Percentiles rank a stretch among this genome's conserved stretches.
phyloP scores from a whole-genome alignment of 1,140 invertebrate genomes.

The Druon quercuslanigerum region DNA sequence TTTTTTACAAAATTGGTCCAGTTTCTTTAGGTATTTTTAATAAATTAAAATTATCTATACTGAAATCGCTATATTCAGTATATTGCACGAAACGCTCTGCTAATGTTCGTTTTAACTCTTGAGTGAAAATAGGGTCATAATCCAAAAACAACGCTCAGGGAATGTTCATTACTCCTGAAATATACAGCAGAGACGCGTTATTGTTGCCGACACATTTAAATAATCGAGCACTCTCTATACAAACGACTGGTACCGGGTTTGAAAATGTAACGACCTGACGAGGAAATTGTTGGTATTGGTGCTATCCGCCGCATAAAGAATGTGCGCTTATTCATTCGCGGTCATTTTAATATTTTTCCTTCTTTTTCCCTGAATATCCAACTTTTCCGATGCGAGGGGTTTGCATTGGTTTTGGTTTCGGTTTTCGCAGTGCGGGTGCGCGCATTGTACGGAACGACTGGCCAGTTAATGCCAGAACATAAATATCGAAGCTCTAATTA shows the following conservation, averaged over 20 bases:
- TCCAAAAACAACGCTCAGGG: not conserved
- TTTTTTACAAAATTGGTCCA: too few relatives aligned
- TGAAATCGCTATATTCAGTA: too few relatives aligned
- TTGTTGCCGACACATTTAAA: conserved; percentile 13
- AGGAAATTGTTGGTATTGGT: conserved; percentile 41
- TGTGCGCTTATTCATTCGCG: not conserved
- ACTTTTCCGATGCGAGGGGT: conserved; percentile 29
- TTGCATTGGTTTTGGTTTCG: conserved; percentile 24
- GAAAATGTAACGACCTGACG: conserved; percentile 44
- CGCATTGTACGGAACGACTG: conserved; percentile 36
- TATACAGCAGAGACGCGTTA: not conserved
- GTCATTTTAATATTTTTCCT: not conserved
- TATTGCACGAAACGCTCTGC: too few relatives aligned
- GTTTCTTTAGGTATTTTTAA: too few relatives aligned
- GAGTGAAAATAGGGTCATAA: not conserved
- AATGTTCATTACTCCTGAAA: conserved; percentile 3
- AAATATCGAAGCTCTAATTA: conserved; percentile 68
- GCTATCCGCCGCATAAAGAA: conserved; percentile 46
- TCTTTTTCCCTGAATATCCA: not conserved
- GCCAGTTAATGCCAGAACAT: conserved; percentile 60
- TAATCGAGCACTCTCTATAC: conserved; percentile 20
- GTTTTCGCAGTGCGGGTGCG: not conserved
- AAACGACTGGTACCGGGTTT: conserved; percentile 6
- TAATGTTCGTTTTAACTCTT: not conserved
- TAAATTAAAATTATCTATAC: too few relatives aligned